phyloP scores from a whole-genome alignment of 2,113 vertebrate species.

The Aix galericulata region DNA sequence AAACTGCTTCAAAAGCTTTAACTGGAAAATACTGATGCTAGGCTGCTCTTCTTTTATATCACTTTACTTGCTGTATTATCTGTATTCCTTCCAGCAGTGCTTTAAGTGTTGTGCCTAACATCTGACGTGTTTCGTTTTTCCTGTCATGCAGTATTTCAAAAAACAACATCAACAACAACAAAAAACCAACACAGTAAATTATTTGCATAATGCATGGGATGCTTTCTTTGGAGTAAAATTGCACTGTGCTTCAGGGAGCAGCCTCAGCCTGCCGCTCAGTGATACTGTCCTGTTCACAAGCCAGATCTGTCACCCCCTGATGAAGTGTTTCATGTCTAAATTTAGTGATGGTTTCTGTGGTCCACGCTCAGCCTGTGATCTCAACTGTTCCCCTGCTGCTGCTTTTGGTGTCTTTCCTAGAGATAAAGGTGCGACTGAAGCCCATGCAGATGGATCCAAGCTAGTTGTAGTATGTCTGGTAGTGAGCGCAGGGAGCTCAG shows the following conservation, averaged over 20 bases:
- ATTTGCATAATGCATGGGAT: conserved; percentile 33
- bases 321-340: background rate
- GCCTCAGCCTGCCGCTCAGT: too few species aligned
- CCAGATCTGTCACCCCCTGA: background rate
- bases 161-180: background rate
- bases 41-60: background rate
- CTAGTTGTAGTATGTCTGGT: background rate
- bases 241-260: background rate
- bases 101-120: background rate
- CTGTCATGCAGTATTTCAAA: background rate
- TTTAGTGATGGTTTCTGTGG: background rate
- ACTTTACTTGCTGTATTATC: background rate
- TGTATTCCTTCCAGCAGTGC: background rate
- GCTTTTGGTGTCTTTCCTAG: background rate
- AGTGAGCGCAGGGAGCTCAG: background rate
- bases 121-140: conserved; percentile 12
- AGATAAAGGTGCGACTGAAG: background rate
- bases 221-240: background rate
- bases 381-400: background rate
- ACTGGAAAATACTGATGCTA: background rate
- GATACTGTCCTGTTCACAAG: too few species aligned
- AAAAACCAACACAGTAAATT: background rate
- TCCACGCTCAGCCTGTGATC: background rate
- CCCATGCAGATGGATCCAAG: background rate
- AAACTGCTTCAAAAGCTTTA: background rate